Evolutionary conservation across 2,113 vertebrate species (phyloP).

Genomic region (Fregata magnificens): DNA sequence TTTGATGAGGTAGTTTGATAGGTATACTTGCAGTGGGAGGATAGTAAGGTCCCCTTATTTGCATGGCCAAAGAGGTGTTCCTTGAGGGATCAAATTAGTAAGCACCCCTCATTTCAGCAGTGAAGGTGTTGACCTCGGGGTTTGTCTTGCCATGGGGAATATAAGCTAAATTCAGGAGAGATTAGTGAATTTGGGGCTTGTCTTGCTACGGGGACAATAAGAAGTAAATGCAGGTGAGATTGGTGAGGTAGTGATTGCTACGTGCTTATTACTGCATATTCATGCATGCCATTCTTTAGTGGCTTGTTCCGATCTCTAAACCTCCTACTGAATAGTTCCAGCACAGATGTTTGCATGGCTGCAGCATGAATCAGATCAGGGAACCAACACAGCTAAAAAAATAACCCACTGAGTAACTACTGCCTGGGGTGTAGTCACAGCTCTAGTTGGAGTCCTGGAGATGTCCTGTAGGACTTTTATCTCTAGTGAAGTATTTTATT

Average conservation of each 20-base stretch:
- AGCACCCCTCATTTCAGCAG: neutral
- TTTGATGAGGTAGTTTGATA: neutral
- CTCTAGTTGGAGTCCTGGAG: neutral
- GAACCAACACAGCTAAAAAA: constrained; percentile 4
- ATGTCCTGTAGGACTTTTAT: neutral
- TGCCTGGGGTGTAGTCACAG: neutral
- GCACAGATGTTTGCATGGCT: constrained; percentile 47
- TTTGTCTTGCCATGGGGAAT: neutral
- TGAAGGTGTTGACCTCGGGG: neutral
- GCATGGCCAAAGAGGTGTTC: neutral
- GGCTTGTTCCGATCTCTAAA: constrained; percentile 39
- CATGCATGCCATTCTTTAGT: constrained; percentile 25
- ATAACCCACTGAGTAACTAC: neutral
- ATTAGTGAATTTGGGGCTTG: neutral
- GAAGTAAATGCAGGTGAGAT: neutral
- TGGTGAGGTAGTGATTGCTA: neutral
- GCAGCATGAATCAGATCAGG: neutral
- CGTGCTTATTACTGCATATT: constrained; percentile 14
- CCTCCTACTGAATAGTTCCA: constrained; percentile 44
- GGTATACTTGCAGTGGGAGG: neutral
- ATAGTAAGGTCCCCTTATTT: neutral
- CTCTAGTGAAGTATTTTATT: neutral
- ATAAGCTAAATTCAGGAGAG: neutral
- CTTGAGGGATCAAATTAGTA: neutral
- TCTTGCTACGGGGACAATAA: neutral